Evolutionary conservation across 2,888 invertebrate genomes (phyloP).

Genomic region (Diarsia dahlii): DNA sequence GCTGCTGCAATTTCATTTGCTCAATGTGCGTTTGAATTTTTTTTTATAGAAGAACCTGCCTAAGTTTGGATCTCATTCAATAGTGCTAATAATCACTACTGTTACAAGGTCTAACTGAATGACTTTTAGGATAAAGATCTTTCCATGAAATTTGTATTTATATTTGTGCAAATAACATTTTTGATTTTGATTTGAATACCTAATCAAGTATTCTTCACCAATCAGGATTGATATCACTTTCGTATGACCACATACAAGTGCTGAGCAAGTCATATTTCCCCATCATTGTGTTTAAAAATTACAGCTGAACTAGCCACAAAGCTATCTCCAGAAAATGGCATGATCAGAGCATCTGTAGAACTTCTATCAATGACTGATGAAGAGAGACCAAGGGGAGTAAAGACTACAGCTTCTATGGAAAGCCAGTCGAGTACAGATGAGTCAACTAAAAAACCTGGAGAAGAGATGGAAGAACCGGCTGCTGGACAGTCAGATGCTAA

Average conservation of each 20-base stretch:
- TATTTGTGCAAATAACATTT: too few relatives aligned
- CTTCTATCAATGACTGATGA: slow-evolving; percentile 93
- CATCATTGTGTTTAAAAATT: slow-evolving; percentile 41
- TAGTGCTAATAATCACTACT: neutral
- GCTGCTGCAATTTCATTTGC: neutral
- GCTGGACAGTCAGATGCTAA: slow-evolving; percentile 85
- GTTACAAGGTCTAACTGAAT: too few relatives aligned
- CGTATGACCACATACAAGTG: neutral
- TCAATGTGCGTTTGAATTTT: neutral
- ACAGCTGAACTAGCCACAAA: slow-evolving; percentile 90
- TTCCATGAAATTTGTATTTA: too few relatives aligned
- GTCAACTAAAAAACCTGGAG: slow-evolving; percentile 62
- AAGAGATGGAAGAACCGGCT: slow-evolving; percentile 77
- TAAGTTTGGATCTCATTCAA: neutral
- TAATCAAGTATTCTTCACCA: too few relatives aligned
- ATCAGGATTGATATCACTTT: neutral
- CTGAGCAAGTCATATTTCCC: neutral
- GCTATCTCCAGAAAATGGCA: slow-evolving; percentile 93
- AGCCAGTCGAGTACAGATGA: slow-evolving; percentile 67
- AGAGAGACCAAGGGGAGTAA: slow-evolving; percentile 92
- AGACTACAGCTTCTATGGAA: slow-evolving; percentile 72
- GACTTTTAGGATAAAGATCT: too few relatives aligned
- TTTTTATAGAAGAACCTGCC: neutral
- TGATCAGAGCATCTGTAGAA: slow-evolving; percentile 95
- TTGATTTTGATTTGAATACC: too few relatives aligned